Evolutionary conservation across 2,888 invertebrate genomes (phyloP).

Genomic region (Idaea biselata): DNA sequence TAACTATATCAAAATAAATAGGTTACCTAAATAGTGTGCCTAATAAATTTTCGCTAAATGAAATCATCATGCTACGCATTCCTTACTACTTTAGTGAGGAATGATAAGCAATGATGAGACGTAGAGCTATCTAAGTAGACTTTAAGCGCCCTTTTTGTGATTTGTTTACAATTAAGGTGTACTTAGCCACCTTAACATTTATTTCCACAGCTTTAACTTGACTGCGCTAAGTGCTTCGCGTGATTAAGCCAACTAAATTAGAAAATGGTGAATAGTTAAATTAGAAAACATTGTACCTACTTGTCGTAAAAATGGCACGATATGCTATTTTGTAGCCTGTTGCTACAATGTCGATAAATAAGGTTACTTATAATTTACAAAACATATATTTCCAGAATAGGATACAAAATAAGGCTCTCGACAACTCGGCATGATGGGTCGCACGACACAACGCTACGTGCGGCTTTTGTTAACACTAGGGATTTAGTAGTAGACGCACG

Average conservation of each 20-base stretch:
- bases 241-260: constrained; percentile 6
- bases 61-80: no score
- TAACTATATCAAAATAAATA: no score
- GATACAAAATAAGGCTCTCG: background rate
- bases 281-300: background rate
- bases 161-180: no score
- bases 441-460: background rate
- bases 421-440: background rate
- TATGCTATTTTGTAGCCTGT: constrained; percentile 8
- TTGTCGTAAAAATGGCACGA: constrained; percentile 5
- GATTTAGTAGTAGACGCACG: background rate
- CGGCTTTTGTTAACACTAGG: background rate
- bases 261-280: background rate
- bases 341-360: background rate
- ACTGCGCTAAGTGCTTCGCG: constrained; percentile 4
- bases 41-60: no score
- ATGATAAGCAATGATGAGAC: no score
- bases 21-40: no score
- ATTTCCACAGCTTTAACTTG: constrained; percentile 6
- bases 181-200: background rate
- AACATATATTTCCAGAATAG: background rate
- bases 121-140: no score
- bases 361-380: background rate
- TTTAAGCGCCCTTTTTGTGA: no score
- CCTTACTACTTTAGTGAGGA: no score